A percentile compares a stretch with the other conserved stretches of the same genome.
These are phyloP conservation scores for Synanceia verrucosa DNA, from an alignment of 2,797 vertebrate species.

Conservation along the genomic window DNA sequence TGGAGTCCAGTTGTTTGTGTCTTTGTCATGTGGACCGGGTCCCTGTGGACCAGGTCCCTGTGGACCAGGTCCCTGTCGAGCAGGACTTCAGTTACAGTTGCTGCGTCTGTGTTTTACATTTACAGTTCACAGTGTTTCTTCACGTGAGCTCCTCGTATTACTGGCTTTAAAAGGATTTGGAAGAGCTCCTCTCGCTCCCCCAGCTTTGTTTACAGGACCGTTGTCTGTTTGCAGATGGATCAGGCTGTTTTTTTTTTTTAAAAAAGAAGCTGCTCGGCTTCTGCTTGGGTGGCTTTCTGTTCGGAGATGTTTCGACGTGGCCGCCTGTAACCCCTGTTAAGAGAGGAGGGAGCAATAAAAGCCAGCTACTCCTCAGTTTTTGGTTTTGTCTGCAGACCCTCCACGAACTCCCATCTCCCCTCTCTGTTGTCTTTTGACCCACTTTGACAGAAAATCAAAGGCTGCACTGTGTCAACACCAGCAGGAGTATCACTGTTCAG, in stretches of 20 bases:
- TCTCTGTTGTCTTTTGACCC: constrained; percentile 48
- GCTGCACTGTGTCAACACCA: constrained; percentile 59
- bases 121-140: constrained; percentile 35
- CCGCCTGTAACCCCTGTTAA: constrained; percentile 2
- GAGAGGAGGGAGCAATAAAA: constrained; percentile 10
- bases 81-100: constrained; percentile 6
- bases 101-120: constrained; percentile 4
- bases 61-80: background rate
- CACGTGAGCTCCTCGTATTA: constrained; percentile 35
- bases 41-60: too few species aligned
- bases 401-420: background rate
- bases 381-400: constrained; percentile 9
- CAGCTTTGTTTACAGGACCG: constrained; percentile 47
- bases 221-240: constrained; percentile 44
- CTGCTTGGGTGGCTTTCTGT: constrained; percentile 70
- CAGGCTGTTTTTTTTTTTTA: constrained; percentile 6
- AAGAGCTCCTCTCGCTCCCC: constrained; percentile 21
- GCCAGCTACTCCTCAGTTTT: constrained; percentile 11
- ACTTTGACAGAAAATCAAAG: constrained; percentile 60
- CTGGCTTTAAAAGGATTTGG: constrained; percentile 31
- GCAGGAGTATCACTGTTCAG: constrained; percentile 36
- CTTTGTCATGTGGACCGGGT: background rate
- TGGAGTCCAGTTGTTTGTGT: background rate
- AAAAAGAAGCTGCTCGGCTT: constrained; percentile 11
- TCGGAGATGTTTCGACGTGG: constrained; percentile 4